Base-by-base conservation (phyloP, 2,113 vertebrate species). In the Entelurus aequoreus region DNA sequence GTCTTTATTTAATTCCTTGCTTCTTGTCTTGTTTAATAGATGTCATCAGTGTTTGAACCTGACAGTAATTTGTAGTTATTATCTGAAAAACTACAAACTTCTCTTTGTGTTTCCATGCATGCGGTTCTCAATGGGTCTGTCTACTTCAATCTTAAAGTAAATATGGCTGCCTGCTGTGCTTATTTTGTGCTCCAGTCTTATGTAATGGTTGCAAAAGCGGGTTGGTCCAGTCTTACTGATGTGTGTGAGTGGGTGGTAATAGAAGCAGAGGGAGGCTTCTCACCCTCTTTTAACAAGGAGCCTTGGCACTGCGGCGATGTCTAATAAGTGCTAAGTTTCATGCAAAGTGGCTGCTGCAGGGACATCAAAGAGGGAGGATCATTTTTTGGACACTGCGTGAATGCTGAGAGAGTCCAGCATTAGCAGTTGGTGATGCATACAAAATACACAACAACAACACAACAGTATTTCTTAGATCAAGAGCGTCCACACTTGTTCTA, bases 201-300 rank as follows among this genome's bases (percentile, higher is more conserved):
- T 77, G 72, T 87, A 87, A 90, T 47, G 65, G 64, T 81, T 79
- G 74, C 75, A 82, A 28, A 54, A 86, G 84, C 76, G 66, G 83
- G 75, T 82, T 78, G 69, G 67, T 75, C 59, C 53, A 11, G 68
- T 70, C 76, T 70, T 78, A 84, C 76, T 81, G 80, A 83, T 76
- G 86, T 82, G 86, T 82, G 69, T 60, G 66, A 74, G 63, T 52
- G 63, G 60, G 69, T 48, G 36, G 67, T 68, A 50, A 42, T 62
- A 68, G 69, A 69, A 60, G 56, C 16, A 50, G 63, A 60, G 51
- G 51, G 72, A 52, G 61, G 65, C 50, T 58, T 68, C 38, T 52
- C 62, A 44, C 66, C 55, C 51, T 65, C 58, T 60, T 72, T 63
- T 66, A 79, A 74, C 74, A 36, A 63, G 74, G 66, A 62, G 66